Evolutionary conservation across 2,888 invertebrate species (phyloP).

Genomic region (Watsonalla binaria): DNA sequence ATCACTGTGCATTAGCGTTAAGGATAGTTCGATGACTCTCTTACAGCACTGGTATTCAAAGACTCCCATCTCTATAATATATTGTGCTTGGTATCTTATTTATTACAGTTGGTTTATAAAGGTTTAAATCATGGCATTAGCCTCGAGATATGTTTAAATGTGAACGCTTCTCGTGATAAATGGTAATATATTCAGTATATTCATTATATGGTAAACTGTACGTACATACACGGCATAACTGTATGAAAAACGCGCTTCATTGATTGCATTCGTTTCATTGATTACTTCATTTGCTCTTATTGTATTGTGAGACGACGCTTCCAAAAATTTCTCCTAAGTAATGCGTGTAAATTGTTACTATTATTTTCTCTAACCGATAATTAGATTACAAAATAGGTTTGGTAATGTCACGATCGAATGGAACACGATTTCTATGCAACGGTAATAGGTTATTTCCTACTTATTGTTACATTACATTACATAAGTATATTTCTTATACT

Average conservation of each 20-base stretch:
- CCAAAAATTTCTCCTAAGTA: constrained; percentile 25
- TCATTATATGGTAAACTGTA: constrained; percentile 14
- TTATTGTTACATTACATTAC: constrained; percentile 19
- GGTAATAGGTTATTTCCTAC: constrained; percentile 34
- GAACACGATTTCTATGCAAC: constrained; percentile 38
- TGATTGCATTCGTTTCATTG: constrained; percentile 25
- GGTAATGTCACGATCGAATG: constrained; percentile 41
- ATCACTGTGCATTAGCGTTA: constrained; percentile 11
- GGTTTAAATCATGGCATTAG: constrained; percentile 9
- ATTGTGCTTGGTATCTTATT: constrained; percentile 5
- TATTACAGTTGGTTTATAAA: constrained; percentile 8
- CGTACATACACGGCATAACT: constrained; percentile 6
- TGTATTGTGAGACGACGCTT: constrained; percentile 19
- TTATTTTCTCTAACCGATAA: constrained; percentile 46
- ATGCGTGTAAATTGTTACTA: constrained; percentile 33
- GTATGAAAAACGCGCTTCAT: constrained; percentile 23
- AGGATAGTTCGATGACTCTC: constrained; percentile 8
- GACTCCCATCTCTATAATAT: not conserved
- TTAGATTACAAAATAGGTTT: constrained; percentile 50
- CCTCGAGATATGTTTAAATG: not conserved
- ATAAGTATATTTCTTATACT: constrained; percentile 1
- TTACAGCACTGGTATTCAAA: constrained; percentile 3
- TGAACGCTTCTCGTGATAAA: constrained; percentile 9
- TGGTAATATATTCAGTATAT: constrained; percentile 19
- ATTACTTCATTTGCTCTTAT: constrained; percentile 33